phyloP scores from a whole-genome alignment of 2,888 invertebrate genomes.

The Cerastis rubricosa region DNA sequence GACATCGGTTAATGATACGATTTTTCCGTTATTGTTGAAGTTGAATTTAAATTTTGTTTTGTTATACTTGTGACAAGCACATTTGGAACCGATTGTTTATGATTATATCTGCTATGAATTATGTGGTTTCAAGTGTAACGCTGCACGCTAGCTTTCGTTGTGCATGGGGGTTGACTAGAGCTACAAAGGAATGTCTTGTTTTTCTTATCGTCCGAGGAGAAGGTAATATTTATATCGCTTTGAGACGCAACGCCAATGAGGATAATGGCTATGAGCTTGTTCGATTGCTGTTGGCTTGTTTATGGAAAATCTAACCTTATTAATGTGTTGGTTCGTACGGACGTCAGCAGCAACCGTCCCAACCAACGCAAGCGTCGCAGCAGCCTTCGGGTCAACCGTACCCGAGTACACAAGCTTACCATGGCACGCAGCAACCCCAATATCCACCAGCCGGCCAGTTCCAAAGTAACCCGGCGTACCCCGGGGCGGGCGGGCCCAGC shows the following conservation, averaged over 20 bases:
- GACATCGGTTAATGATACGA: slow-evolving; percentile 66
- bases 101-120: slow-evolving; percentile 82
- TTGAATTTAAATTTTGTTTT: slow-evolving; percentile 74
- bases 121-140: slow-evolving; percentile 87
- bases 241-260: slow-evolving; percentile 85
- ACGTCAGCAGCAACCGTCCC: slow-evolving; percentile 91
- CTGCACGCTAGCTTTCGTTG: slow-evolving; percentile 91
- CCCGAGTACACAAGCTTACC: slow-evolving; percentile 90
- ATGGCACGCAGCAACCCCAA: slow-evolving; percentile 90
- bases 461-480: slow-evolving; percentile 87
- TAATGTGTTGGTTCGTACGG: slow-evolving; percentile 91
- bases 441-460: slow-evolving; percentile 89
- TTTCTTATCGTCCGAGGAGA: slow-evolving; percentile 80
- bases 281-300: slow-evolving; percentile 88
- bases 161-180: slow-evolving; percentile 90
- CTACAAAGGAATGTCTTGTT: slow-evolving; percentile 88
- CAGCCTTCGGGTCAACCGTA: slow-evolving; percentile 89
- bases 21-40: slow-evolving; percentile 65
- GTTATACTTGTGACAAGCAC: slow-evolving; percentile 78
- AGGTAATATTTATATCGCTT: slow-evolving; percentile 89
- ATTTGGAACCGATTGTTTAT: slow-evolving; percentile 80
- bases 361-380: slow-evolving; percentile 90
- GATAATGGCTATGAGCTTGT: slow-evolving; percentile 87
- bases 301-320: slow-evolving; percentile 91
- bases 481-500: slow-evolving; percentile 82